Evolutionary conservation across 2,113 vertebrate species (phyloP), one percentile per base, ranked within the genome.

Genomic region (Ageneiosus marmoratus): DNA sequence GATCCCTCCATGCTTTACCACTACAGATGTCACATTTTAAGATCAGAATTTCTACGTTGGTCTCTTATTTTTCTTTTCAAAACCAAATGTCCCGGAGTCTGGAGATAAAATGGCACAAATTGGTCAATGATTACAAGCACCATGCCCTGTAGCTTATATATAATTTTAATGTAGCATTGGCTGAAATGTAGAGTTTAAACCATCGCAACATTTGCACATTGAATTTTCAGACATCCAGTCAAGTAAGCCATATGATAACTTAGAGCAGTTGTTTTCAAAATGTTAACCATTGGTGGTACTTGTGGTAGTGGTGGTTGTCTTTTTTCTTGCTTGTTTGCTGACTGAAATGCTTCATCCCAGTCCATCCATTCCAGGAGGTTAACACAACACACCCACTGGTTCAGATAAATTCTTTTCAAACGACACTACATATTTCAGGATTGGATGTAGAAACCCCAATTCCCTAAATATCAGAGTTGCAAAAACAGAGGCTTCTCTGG

Each of bases 391-490:
- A 86, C 90, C 89, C 88, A 88, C 85, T 90, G 90, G 88, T 91
- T 92, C 89, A 88, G 90, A 91, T 92, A 86, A 92, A 92, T 93
- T 32, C 29, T 32, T 32, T 62, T 20, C 12, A 6, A 55, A 88
- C 90, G 87, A 91, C 74, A 69, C 91, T 92, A 84, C 92, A 92
- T 93, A 92, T 94, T 93, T 93, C 87, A 93, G 89, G 75, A 89
- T 89, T 12, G 87, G 89, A 90, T 92, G 88, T 92, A 88, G 88
- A 90, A 93, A 89, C 90, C 86, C 88, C 88, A 89, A 84, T 89
- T 92, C 77, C 86, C 85, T 90, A 89, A 92, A 91, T 89, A 82
- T 75, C 48, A 34, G 32, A 53, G 29, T 75, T 34, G 48, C 44
- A 44, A 72, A 76, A 84, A 87, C 80, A 86, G 75, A 78, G 70